Conservation (phyloP, 1,140 invertebrate species). For the Semibalanus balanoides region DNA sequence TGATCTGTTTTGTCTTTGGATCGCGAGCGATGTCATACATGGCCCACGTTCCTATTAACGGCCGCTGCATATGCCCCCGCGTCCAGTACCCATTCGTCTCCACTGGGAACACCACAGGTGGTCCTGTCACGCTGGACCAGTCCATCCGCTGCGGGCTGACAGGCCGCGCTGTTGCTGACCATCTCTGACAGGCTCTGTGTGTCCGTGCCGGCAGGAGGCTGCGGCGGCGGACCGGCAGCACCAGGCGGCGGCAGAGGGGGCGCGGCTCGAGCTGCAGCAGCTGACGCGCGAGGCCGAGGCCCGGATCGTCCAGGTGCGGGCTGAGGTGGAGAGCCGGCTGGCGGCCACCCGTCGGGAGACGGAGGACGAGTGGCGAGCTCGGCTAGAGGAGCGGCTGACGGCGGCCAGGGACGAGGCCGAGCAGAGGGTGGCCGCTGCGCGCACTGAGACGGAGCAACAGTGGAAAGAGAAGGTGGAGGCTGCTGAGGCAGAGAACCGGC, state of each 20-base stretch:
- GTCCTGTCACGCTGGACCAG: no score
- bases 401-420: neutral
- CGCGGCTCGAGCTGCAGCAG: neutral
- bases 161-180: no score
- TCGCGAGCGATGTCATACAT: no score
- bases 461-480: neutral
- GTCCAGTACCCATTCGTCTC: no score
- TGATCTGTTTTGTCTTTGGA: no score
- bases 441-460: neutral
- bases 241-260: neutral
- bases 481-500: neutral
- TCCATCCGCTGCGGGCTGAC: no score
- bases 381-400: neutral
- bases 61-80: no score
- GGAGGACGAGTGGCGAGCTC: neutral
- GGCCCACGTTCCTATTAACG: no score
- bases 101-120: no score
- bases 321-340: neutral
- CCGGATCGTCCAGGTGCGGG: neutral
- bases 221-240: neutral
- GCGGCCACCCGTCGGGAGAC: neutral
- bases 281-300: neutral
- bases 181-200: neutral
- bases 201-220: neutral
- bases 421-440: neutral